Evolutionary conservation across 2,797 vertebrate genomes (phyloP).

Genomic region (Saxicola maurus): DNA sequence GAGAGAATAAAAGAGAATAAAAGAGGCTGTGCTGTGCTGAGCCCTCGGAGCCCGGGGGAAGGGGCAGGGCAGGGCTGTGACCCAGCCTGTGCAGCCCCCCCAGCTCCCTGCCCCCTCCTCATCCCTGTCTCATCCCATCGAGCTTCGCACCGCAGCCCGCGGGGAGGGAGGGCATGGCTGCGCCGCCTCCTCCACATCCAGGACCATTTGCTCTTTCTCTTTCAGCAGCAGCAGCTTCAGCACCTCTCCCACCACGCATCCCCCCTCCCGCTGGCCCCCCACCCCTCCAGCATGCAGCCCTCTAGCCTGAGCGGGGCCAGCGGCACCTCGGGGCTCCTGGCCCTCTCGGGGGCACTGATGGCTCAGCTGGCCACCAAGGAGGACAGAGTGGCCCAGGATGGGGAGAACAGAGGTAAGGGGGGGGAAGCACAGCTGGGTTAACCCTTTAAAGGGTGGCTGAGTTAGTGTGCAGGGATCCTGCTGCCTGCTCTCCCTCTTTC

Average conservation of each 20-base stretch:
- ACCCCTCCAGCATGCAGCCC: constrained; percentile 81
- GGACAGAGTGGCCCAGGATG: constrained; percentile 77
- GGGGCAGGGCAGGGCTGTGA: neutral
- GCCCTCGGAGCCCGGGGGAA: neutral
- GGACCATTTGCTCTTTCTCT: neutral
- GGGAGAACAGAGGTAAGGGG: constrained; percentile 80
- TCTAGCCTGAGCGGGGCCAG: constrained; percentile 67
- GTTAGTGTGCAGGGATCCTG: neutral
- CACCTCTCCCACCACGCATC: constrained; percentile 89
- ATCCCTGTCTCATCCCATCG: neutral
- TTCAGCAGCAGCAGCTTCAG: constrained; percentile 96
- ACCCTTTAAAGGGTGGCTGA: neutral
- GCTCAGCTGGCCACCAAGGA: constrained; percentile 81
- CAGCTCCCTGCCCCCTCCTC: neutral
- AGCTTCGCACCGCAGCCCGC: accelerated
- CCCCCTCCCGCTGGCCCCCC: constrained; percentile 81
- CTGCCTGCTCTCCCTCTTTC: neutral
- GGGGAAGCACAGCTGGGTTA: neutral
- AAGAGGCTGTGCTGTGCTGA: neutral
- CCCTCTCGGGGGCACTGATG: constrained; percentile 79
- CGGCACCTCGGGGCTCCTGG: constrained; percentile 78
- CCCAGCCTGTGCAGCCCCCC: accelerated
- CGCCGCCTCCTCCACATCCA: neutral
- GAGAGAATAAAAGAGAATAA: neutral
- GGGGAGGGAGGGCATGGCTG: neutral